Base-by-base conservation (phyloP, 2,888 invertebrate genomes). In the Crepidodera aurea region DNA sequence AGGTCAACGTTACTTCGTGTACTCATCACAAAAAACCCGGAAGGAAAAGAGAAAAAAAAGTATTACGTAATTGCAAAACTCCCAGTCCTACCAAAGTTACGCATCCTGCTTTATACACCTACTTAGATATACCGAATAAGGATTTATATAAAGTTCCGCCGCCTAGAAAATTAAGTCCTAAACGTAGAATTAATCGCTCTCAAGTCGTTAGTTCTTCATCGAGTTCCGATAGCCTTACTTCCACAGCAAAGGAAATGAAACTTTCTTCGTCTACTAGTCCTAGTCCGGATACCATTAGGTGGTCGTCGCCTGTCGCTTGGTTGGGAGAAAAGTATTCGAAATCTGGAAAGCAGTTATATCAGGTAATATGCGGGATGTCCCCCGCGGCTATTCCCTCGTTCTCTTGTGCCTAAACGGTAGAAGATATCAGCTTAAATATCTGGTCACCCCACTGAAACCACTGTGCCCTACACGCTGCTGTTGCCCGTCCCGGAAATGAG, bases 21-120 rank as follows among this genome's bases (percentile, higher is more conserved):
- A 81, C 78, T 51, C 84, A 82, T 53, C 81, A 85, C 63, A 85
- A 88, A 73, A 88, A 88, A 77, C 84, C 86, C 7, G 85, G 87
- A 56, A 85, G 87, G 71, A 85, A 86, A 76, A 85, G 89, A 13
- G 86, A 89, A 65, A 83, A 88, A 65, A 86, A 83, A 39, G 79
- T 85, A 37, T 53, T 70, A 34, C 69, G 76, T 13, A 74, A 71
- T 39, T 75, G 76, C 46, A 83, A 83, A 66, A 83, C 83, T 1
- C 81, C 85, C 0, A 87, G 86, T 73, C 84, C 86, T 0, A 84
- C 86, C 1, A 82, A 86, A 67, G 82, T 83, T 18, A 27, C 64
- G 29, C 67, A 63, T 27, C 57, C 59, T n/a, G 65, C 70, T 34
- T 82, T 85, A 81, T 84, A 84, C 64, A 84, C 85, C 73, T 84